These are phyloP conservation scores for Chalcis sispes DNA, from an alignment of 2,888 invertebrate species.

Conservation along the genomic window DNA sequence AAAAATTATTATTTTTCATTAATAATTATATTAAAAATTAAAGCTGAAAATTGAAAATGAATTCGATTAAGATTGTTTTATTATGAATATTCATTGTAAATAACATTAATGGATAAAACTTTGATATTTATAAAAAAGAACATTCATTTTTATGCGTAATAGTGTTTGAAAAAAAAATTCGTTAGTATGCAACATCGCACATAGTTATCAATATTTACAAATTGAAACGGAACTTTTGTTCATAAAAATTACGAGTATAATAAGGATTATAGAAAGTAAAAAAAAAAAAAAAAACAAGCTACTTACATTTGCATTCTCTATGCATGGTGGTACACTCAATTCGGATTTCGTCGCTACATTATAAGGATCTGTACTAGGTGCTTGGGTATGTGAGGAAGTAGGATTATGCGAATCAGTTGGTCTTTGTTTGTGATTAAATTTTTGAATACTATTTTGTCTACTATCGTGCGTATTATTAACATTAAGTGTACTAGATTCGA, in stretches of 20 bases:
- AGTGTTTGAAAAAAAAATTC: too few species aligned
- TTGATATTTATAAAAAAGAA: too few species aligned
- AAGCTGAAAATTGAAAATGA: too few species aligned
- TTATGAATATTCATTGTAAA: too few species aligned
- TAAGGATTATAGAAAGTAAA: constrained; percentile 2
- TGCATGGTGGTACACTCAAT: constrained; percentile 55
- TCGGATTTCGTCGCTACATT: constrained; percentile 68
- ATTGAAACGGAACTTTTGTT: not conserved
- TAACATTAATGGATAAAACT: too few species aligned
- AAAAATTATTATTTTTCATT: too few species aligned
- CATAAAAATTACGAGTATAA: not conserved
- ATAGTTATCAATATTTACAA: constrained; percentile 11
- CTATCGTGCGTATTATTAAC: not conserved
- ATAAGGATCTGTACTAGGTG: constrained; percentile 67
- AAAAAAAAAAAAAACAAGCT: constrained; percentile 54
- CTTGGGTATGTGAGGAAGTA: constrained; percentile 53
- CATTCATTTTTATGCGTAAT: too few species aligned
- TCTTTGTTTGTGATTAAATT: constrained; percentile 12
- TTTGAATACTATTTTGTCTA: constrained; percentile 3
- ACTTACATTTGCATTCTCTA: constrained; percentile 60
- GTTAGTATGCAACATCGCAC: constrained; percentile 25
- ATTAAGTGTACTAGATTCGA: not conserved
- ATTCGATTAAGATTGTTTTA: too few species aligned
- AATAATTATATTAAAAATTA: too few species aligned
- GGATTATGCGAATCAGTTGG: constrained; percentile 47